phyloP scores from a whole-genome alignment of 2,113 vertebrate genomes.

The Phainopepla nitens region DNA sequence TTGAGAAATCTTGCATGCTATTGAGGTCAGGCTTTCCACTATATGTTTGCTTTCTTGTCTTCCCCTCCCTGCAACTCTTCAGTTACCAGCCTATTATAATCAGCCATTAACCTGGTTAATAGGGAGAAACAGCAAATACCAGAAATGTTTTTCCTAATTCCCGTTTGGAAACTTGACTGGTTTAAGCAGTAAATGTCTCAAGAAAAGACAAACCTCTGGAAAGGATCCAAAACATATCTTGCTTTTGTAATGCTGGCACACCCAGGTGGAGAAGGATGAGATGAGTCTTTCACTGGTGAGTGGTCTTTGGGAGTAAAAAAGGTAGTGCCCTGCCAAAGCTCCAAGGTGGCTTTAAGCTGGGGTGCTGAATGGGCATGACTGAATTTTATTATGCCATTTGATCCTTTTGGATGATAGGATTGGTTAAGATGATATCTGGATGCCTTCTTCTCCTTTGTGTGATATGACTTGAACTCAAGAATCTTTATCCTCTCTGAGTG shows the following conservation, averaged over 20 bases:
- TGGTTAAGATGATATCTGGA: neutral
- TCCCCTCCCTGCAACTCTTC: neutral
- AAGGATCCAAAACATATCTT: neutral
- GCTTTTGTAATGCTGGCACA: neutral
- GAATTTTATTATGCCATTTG: neutral
- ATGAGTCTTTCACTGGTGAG: neutral
- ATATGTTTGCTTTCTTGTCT: neutral
- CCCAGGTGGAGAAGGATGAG: neutral
- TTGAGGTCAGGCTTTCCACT: neutral
- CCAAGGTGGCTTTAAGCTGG: neutral
- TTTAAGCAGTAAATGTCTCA: neutral
- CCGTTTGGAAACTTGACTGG: neutral
- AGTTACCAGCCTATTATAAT: slow-evolving; percentile 5
- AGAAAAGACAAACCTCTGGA: neutral
- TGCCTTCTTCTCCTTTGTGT: neutral
- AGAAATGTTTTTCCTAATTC: slow-evolving; percentile 18
- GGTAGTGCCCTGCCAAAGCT: neutral
- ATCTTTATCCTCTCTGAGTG: neutral
- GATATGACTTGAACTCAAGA: neutral
- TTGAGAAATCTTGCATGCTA: neutral
- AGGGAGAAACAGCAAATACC: slow-evolving; percentile 25
- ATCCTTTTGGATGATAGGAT: neutral
- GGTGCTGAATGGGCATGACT: neutral
- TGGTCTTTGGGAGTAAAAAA: neutral
- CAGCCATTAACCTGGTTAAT: slow-evolving; percentile 40